Evolutionary conservation across 2,113 vertebrate species (phyloP), one percentile per base, ranked within the genome.

Genomic region (Rattus norvegicus): DNA sequence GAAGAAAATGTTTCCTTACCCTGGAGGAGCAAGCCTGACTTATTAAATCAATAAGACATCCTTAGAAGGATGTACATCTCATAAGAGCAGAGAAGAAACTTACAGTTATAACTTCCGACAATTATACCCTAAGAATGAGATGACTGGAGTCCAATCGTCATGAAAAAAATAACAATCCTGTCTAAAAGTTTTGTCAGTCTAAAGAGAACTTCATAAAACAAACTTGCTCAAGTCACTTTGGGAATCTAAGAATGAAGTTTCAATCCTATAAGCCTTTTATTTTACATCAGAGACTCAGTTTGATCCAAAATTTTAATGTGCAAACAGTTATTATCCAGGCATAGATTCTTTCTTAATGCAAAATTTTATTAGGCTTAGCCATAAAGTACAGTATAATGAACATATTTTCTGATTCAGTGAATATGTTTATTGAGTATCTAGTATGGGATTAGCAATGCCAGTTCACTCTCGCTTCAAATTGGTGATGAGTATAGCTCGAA

Each of bases 351-450:
- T 88, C 47, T 97, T 96, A 98, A 96, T 97, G 47, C 54, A 96
- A 97, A 95, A 92, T 97, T 95, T 96, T 98, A 97, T 97, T 97
- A 96, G 61, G 88, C 52, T 96, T 95, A 97, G 81, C 93, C 88
- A 91, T 92, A 92, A 97, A 97, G 76, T 88, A 96, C 76, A 90
- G 85, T 26, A 96, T 97, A 97, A 97, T 96, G 95, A 97, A 92
- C 75, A 69, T 94, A 97, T 97, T 97, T 97, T 97, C 95, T 97
- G 90, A 97, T 95, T 97, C 97, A 98, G n/a, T 94, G 90, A 93
- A 4, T 95, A 79, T 97, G 52, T 88, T 97, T 97, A 96, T 95
- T 96, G 95, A 96, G 33, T 81, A 88, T 80, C 90, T 96, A 91
- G 92, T 89, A 95, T 93, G 52, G 26, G 76, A 97, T 96, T 97